These are phyloP conservation scores for Apistogramma diplotaenia DNA, from an alignment of 2,113 vertebrate species.

Conservation along the genomic window DNA sequence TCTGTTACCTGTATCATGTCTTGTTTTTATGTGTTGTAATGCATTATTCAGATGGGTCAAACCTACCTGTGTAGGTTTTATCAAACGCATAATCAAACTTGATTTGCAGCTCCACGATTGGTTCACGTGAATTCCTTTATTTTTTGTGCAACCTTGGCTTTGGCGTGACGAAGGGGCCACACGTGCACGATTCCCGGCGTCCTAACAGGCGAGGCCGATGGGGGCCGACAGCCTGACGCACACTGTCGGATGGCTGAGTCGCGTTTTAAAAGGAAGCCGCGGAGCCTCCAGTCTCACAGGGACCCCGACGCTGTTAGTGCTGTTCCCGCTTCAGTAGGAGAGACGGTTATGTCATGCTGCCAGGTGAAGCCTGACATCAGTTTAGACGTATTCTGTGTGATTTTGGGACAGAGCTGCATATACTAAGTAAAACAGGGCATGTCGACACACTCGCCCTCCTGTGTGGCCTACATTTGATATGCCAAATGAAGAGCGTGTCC, in stretches of 20 bases:
- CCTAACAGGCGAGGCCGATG: background rate
- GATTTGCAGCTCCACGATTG: background rate
- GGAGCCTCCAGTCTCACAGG: background rate
- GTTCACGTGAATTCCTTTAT: background rate
- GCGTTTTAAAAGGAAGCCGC: background rate
- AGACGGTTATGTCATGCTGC: background rate
- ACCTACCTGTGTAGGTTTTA: background rate
- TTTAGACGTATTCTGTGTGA: background rate
- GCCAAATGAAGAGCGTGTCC: background rate
- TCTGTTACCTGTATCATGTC: background rate
- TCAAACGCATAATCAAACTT: no score
- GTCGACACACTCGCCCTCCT: background rate
- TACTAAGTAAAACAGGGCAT: background rate
- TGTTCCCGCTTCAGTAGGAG: background rate
- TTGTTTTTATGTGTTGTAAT: background rate
- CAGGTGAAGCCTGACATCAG: background rate
- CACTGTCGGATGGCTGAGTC: constrained; percentile 3
- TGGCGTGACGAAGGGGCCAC: background rate
- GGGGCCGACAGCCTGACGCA: constrained; percentile 1
- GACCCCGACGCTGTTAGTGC: background rate
- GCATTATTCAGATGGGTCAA: background rate
- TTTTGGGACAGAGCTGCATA: background rate
- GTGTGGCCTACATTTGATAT: constrained; percentile 4
- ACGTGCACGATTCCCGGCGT: background rate
- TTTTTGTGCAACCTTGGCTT: background rate